Evolutionary conservation across 2,113 vertebrate genomes (phyloP).

Genomic region (Gnathonemus echidnorhynchus): DNA sequence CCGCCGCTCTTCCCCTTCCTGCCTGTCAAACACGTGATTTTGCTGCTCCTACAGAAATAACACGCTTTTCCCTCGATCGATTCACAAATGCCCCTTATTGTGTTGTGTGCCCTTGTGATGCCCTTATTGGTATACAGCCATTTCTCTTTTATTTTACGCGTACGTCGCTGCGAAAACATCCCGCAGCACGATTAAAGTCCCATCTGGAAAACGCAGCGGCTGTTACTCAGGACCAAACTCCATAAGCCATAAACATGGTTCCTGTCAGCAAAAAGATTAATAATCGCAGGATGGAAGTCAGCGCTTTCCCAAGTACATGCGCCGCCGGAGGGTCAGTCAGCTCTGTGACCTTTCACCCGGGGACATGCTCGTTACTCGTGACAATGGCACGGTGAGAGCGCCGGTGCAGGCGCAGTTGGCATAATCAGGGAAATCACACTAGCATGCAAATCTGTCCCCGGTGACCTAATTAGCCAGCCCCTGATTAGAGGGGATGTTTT

Average conservation of each 20-base stretch:
- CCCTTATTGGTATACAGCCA: neutral
- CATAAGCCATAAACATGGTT: neutral
- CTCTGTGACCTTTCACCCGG: neutral
- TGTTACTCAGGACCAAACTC: neutral
- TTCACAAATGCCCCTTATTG: neutral
- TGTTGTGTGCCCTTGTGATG: neutral
- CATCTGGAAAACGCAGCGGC: neutral
- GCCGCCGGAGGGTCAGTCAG: neutral
- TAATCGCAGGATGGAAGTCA: neutral
- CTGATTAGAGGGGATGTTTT: neutral
- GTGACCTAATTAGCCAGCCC: conserved; percentile 11
- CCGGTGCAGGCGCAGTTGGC: conserved; percentile 3
- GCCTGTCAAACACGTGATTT: neutral
- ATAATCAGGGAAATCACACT: conserved; percentile 33
- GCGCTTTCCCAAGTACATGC: neutral
- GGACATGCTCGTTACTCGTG: neutral
- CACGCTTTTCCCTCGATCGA: neutral
- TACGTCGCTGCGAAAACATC: neutral
- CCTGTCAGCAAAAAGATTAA: neutral
- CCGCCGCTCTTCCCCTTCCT: neutral
- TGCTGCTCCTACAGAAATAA: neutral
- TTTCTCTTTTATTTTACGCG: neutral
- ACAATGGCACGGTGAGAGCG: neutral
- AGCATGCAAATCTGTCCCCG: conserved; percentile 28
- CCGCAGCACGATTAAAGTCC: neutral